phyloP scores from a whole-genome alignment of 2,888 invertebrate species.

The Yponomeuta cagnagella region DNA sequence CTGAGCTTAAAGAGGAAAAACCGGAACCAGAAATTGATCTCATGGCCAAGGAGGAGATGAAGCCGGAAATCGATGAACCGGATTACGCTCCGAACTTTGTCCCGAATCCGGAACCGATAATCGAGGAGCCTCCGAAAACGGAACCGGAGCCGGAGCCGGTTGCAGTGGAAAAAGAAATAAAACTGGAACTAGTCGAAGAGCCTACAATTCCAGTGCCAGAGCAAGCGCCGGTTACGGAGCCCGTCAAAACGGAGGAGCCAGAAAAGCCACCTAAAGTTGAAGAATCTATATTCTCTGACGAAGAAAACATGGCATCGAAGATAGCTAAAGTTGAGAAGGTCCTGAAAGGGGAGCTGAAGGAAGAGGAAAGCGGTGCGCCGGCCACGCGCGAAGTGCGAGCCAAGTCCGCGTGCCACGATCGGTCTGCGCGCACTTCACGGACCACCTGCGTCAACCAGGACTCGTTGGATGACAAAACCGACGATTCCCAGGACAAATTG shows the following conservation, averaged over 20 bases:
- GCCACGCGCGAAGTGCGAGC: slow-evolving; percentile 50
- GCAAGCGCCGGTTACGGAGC: not conserved
- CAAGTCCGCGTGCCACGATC: slow-evolving; percentile 62
- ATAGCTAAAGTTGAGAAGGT: slow-evolving; percentile 28
- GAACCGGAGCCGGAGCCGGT: not conserved
- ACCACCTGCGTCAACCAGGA: slow-evolving; percentile 56
- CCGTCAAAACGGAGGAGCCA: slow-evolving; percentile 5
- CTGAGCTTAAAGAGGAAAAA: slow-evolving; percentile 41
- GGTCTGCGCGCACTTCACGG: slow-evolving; percentile 49
- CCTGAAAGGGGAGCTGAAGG: slow-evolving; percentile 30
- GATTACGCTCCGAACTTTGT: slow-evolving; percentile 20
- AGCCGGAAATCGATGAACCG: slow-evolving; percentile 58
- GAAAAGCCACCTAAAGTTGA: slow-evolving; percentile 19
- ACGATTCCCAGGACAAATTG: slow-evolving; percentile 67
- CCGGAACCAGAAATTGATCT: slow-evolving; percentile 56
- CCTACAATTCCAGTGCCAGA: not conserved
- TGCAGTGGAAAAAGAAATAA: slow-evolving; percentile 21
- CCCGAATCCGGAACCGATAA: not conserved
- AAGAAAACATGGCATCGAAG: slow-evolving; percentile 22
- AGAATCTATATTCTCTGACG: slow-evolving; percentile 18
- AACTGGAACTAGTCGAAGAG: slow-evolving; percentile 22
- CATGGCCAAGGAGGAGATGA: slow-evolving; percentile 64
- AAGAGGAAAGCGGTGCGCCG: slow-evolving; percentile 47
- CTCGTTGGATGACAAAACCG: slow-evolving; percentile 68
- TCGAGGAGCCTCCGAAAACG: slow-evolving; percentile 8